Base-by-base conservation (phyloP, 2,888 invertebrate species). In the Epirrhoe alternata region DNA sequence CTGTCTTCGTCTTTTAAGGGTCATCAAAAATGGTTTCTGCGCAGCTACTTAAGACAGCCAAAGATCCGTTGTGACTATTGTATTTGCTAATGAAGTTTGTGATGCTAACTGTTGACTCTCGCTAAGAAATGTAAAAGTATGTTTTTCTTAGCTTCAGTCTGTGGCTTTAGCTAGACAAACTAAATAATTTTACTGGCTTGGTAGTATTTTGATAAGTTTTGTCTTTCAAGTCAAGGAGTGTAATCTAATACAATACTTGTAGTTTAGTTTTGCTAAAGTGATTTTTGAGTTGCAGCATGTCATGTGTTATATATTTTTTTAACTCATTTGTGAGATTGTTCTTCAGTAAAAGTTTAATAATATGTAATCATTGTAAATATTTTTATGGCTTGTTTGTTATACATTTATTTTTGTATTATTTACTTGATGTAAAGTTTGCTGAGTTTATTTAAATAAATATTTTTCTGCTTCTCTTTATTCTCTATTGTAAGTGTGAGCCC, bases 381-480 rank as follows among this genome's bases (percentile, higher is more conserved):
- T 87, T 72, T 67, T 73, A 70, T 63, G 61, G 70, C 68, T 66
- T 69, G 66, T 74, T 59, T 59, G 59, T 59, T 59, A 59, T 63
- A 68, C 64, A 66, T 72, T 72, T 72, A 89, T 85, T 89, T 90
- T 87, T 89, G 84, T 80, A 85, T 88, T 86, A 84, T 90, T 90
- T 90, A 88, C 86, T 84, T 77, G 80, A 82, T 88, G 84, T 89
- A 87, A 83, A 86, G 84, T 84, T 88, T 86, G 84, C 78, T 69
- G 77, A 81, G 77, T 80, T 79, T 81, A 78, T 83, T 83, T 80
- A 80, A 77, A 78, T 71, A 79, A 75, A 66, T 72, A 76, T 77
- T 78, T 78, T 71, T 69, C 61, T 74, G 72, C 76, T 80, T 73
- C 45, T 58, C 56, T 66, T 10, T 24, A 66, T 49, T 58, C 56